Conservation (phyloP, 2,113 vertebrate species). For the Stomatorhinus ivindoensis region DNA sequence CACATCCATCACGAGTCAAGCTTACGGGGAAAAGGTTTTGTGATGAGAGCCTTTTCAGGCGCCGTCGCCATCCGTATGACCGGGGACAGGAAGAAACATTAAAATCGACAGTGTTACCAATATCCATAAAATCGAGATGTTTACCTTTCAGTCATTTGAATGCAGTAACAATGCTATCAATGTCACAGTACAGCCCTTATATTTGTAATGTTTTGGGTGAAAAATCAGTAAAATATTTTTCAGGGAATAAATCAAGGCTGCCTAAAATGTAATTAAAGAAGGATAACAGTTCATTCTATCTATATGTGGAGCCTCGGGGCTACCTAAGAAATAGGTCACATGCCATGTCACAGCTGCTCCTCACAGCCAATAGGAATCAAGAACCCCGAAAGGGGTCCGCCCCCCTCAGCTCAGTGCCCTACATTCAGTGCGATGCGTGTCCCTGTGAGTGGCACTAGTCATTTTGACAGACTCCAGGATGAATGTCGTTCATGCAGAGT, state of each 20-base stretch:
- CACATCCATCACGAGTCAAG: background rate
- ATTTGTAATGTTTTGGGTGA: conserved; percentile 37
- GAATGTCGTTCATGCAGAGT: conserved; percentile 64
- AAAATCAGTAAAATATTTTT: conserved; percentile 37
- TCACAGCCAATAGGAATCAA: conserved; percentile 58
- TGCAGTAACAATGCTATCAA: conserved; percentile 23
- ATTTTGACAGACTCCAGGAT: conserved; percentile 66
- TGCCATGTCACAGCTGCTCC: conserved; percentile 64
- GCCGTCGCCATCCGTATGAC: background rate
- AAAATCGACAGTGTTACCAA: conserved; percentile 13
- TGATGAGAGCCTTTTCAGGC: background rate
- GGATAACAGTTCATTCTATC: conserved; percentile 67
- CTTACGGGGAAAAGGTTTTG: background rate
- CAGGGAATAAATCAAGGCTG: conserved; percentile 54
- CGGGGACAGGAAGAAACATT: background rate
- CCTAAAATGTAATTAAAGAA: conserved; percentile 76
- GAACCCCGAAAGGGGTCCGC: conserved; percentile 66
- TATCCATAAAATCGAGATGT: conserved; percentile 16
- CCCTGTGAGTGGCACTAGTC: conserved; percentile 69
- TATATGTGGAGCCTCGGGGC: conserved; percentile 59
- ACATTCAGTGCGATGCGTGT: conserved; percentile 62
- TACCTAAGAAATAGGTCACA: conserved; percentile 66
- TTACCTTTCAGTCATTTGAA: conserved; percentile 27
- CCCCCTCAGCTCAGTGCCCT: conserved; percentile 65
- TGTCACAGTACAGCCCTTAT: conserved; percentile 25